Percentiles rank a stretch among this genome's conserved stretches.
Evolutionary conservation across 1,140 invertebrate genomes (phyloP).

Genomic region (Uloborus diversus): DNA sequence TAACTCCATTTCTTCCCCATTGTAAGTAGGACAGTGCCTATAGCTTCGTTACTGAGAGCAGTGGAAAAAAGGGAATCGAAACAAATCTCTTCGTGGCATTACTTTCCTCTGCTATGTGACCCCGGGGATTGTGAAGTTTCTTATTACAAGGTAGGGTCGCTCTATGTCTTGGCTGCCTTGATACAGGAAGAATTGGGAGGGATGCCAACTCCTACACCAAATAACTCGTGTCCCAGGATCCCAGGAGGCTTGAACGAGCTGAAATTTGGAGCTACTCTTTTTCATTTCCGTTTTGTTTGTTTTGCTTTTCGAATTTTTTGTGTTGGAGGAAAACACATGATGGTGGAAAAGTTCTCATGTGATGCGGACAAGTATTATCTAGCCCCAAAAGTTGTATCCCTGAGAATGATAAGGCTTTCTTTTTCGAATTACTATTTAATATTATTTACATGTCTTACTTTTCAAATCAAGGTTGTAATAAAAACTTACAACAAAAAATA

Average conservation of each 20-base stretch:
- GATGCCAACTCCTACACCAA: background rate
- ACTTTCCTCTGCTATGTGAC: background rate
- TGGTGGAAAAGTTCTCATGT: no score
- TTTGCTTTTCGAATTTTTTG: no score
- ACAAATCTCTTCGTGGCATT: slow-evolving; percentile 31
- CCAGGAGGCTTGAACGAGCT: background rate
- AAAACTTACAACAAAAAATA: no score
- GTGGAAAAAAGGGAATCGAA: slow-evolving; percentile 23
- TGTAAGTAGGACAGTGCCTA: background rate
- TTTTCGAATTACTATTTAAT: no score
- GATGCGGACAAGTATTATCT: no score
- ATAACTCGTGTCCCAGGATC: slow-evolving; percentile 9
- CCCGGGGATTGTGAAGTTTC: slow-evolving; percentile 31
- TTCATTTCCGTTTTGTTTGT: background rate
- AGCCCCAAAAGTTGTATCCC: no score
- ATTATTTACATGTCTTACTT: no score
- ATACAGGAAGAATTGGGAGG: background rate
- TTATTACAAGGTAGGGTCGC: slow-evolving; percentile 17
- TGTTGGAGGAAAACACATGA: no score
- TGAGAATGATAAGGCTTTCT: no score
- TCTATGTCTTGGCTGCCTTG: background rate
- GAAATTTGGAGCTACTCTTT: slow-evolving; percentile 1
- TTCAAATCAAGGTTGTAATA: no score
- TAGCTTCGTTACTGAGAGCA: background rate
- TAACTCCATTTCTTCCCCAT: slow-evolving; percentile 14